Percentiles rank a stretch among this genome's conserved stretches.
Conservation (phyloP, 2,888 invertebrate species). For the Drosophila paranaensis region DNA sequence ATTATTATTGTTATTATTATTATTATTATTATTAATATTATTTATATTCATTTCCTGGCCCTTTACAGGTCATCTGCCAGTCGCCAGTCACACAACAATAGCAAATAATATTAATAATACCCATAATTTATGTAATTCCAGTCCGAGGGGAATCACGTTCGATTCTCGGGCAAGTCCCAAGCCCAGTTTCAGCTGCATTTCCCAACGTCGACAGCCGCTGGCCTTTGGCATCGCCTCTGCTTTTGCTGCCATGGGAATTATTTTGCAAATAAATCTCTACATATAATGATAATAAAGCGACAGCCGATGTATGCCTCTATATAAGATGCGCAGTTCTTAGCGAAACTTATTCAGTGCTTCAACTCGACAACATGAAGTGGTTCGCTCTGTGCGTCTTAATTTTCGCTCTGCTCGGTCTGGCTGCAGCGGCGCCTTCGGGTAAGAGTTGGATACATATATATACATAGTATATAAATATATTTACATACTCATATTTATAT, state of each 20-base stretch:
- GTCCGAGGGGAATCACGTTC: constrained; percentile 6
- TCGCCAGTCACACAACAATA: neutral
- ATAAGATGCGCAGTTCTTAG: constrained; percentile 20
- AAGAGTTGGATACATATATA: neutral
- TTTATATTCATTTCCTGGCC: too few species aligned
- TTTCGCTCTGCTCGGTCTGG: constrained; percentile 27
- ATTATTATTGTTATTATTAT: too few species aligned
- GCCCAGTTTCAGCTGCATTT: neutral
- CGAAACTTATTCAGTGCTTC: constrained; percentile 18
- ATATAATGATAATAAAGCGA: neutral
- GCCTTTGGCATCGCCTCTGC: constrained; percentile 12
- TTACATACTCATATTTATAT: neutral
- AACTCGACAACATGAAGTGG: constrained; percentile 36
- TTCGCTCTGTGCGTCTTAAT: constrained; percentile 29
- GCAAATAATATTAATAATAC: neutral
- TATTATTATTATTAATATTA: too few species aligned
- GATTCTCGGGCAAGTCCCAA: constrained; percentile 35
- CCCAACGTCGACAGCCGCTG: neutral
- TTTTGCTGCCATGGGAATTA: constrained; percentile 10
- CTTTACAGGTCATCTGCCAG: neutral
- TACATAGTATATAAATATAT: neutral
- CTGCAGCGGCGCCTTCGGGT: constrained; percentile 45
- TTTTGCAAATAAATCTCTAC: neutral
- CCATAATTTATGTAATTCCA: neutral
- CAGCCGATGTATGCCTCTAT: constrained; percentile 12